Evolutionary conservation across 2,888 invertebrate species (phyloP).

Genomic region (Hirtodrosophila cameraria): DNA sequence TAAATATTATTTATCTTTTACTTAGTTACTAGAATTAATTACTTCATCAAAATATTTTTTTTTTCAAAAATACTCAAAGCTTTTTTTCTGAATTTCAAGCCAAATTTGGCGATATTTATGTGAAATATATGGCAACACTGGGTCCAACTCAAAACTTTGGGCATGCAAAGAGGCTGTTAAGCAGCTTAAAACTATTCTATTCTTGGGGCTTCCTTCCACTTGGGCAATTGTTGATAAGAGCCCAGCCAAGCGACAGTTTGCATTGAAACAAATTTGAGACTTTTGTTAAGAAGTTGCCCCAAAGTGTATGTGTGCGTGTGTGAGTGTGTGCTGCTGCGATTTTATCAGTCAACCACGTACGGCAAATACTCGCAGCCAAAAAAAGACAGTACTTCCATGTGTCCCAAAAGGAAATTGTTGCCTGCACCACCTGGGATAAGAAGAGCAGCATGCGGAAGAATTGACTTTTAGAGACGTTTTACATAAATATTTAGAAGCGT

Average conservation of each 20-base stretch:
- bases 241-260: slow-evolving; percentile 77
- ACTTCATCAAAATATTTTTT: no score
- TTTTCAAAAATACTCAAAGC: no score
- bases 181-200: slow-evolving; percentile 81
- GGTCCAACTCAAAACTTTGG: slow-evolving; percentile 40
- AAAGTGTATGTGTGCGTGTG: slow-evolving; percentile 1
- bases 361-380: slow-evolving; percentile 37
- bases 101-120: no score
- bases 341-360: slow-evolving; percentile 66
- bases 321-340: slow-evolving; percentile 37
- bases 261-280: slow-evolving; percentile 79
- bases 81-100: no score
- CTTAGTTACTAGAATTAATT: no score
- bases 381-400: slow-evolving; percentile 40
- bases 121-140: no score
- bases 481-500: no score
- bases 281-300: slow-evolving; percentile 68
- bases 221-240: slow-evolving; percentile 79
- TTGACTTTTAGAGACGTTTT: background rate
- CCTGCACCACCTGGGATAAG: slow-evolving; percentile 13
- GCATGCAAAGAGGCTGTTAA: slow-evolving; percentile 74
- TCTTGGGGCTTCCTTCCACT: slow-evolving; percentile 64
- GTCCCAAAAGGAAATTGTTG: slow-evolving; percentile 40
- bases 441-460: background rate
- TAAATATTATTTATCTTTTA: no score